A percentile compares a stretch with the other conserved stretches of the same genome.
Evolutionary conservation across 2,888 invertebrate genomes (phyloP).

Genomic region (Cancer borealis): DNA sequence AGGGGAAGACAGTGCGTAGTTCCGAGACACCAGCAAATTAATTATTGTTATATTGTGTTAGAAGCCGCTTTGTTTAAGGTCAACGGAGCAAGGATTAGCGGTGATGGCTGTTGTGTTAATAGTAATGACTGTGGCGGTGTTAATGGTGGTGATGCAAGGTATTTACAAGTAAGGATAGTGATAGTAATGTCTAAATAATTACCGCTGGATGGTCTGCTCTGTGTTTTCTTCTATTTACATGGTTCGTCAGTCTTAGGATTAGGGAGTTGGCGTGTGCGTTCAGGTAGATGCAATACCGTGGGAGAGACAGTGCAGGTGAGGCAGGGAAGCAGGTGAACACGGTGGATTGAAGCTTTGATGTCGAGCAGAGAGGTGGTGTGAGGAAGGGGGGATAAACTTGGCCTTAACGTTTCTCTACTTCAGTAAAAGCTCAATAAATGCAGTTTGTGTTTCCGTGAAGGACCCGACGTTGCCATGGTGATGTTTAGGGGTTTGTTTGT

Average conservation of each 20-base stretch:
- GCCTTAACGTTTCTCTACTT: neutral
- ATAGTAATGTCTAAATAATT: neutral
- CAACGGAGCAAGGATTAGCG: neutral
- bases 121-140: neutral
- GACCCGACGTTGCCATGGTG: neutral
- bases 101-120: neutral
- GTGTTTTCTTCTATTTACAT: neutral
- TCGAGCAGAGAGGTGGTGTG: neutral
- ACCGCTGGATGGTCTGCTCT: neutral
- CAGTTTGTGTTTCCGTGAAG: slow-evolving; percentile 27
- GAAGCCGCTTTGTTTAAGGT: neutral
- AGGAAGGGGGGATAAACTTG: neutral
- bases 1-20: too few species aligned
- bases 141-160: neutral
- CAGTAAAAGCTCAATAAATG: neutral
- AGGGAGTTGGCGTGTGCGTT: neutral
- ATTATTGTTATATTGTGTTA: too few species aligned
- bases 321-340: neutral
- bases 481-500: neutral
- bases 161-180: neutral
- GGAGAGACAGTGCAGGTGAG: neutral
- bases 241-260: neutral
- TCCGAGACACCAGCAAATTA: too few species aligned
- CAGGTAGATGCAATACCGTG: neutral
- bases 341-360: neutral